phyloP scores from a whole-genome alignment of 2,113 vertebrate genomes.

The Ia io region DNA sequence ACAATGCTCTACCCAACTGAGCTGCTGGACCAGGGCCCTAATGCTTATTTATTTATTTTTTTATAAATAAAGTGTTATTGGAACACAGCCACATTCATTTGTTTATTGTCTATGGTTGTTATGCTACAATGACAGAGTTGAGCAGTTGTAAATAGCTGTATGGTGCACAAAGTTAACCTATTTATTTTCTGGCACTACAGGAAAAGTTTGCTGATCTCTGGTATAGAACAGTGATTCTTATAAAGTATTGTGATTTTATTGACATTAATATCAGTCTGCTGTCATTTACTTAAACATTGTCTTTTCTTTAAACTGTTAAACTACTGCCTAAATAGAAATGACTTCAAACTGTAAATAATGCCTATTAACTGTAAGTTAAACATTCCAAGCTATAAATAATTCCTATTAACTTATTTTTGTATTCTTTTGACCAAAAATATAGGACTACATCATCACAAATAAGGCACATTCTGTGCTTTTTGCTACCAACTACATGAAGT shows the following conservation, averaged over 20 bases:
- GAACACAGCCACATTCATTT: not conserved
- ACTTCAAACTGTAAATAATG: not conserved
- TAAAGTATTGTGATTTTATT: not conserved
- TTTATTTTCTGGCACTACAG: not conserved
- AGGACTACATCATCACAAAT: not conserved
- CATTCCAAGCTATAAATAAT: not conserved
- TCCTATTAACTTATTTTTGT: not conserved
- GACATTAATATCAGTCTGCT: not conserved
- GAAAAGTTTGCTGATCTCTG: not conserved
- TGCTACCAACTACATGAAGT: not conserved
- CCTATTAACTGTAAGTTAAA: not conserved
- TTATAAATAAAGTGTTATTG: not conserved
- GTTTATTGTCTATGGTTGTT: not conserved
- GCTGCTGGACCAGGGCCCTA: not conserved
- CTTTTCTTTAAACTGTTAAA: not conserved
- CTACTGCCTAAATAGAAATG: not conserved
- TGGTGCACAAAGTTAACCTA: not conserved
- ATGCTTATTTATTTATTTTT: not conserved
- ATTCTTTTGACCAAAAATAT: constrained; percentile 7
- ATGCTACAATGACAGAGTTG: not conserved
- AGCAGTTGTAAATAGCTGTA: not conserved
- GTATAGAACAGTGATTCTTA: not conserved
- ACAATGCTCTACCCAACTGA: not conserved
- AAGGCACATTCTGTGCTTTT: not conserved
- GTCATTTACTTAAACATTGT: not conserved